phyloP scores from a whole-genome alignment of 1,140 invertebrate species.

The Muscidifurax raptorellus region DNA sequence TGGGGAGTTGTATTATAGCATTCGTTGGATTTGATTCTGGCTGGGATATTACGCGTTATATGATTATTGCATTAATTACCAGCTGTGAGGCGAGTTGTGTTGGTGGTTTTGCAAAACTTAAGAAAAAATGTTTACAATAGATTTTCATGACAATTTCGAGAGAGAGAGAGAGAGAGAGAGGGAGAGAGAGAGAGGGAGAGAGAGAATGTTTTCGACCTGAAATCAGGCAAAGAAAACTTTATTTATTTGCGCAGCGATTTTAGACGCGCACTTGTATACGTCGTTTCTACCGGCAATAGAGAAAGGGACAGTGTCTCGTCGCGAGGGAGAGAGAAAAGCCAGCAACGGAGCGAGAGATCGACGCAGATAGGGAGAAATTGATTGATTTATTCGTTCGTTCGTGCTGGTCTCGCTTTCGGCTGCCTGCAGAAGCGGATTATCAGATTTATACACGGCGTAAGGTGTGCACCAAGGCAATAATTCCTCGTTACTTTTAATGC shows the following conservation, averaged over 20 bases:
- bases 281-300: not conserved
- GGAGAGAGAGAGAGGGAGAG: no score
- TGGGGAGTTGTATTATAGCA: not conserved
- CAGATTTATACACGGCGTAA: not conserved
- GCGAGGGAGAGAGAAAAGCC: no score
- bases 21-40: not conserved
- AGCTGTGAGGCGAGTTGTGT: no score
- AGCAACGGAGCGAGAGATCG: not conserved
- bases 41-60: no score
- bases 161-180: no score
- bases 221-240: no score
- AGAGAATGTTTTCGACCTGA: no score
- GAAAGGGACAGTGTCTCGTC: not conserved
- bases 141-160: no score
- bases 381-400: conserved; percentile 25
- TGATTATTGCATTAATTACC: no score
- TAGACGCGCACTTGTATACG: not conserved
- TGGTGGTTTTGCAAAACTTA: no score
- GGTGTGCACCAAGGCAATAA: not conserved
- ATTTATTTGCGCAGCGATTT: not conserved
- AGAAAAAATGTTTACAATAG: no score
- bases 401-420: not conserved
- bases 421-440: conserved; percentile 11
- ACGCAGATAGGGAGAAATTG: conserved; percentile 18
- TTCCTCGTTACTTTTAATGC: not conserved